Evolutionary conservation across 2,113 vertebrate species (phyloP).

Genomic region (Psittacula cyanocephala): DNA sequence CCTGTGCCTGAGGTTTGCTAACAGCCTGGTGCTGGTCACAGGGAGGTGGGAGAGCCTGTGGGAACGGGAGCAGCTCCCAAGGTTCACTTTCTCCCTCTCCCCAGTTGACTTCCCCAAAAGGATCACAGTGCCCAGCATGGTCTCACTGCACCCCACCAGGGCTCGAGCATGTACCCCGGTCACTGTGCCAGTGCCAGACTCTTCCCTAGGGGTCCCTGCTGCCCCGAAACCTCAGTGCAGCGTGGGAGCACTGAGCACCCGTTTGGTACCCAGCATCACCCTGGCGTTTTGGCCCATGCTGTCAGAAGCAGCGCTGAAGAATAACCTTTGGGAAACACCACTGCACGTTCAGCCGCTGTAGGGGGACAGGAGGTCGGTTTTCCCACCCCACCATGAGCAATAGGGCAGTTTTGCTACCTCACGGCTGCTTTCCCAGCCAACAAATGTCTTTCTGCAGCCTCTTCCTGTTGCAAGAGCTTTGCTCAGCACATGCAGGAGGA

Average conservation of each 20-base stretch:
- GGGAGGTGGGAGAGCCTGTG: rapidly evolving
- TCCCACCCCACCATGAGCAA: rapidly evolving
- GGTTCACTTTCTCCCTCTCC: neutral
- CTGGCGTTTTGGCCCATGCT: neutral
- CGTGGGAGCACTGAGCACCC: rapidly evolving
- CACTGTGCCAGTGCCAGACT: rapidly evolving
- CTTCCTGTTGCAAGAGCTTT: neutral
- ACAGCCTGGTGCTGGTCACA: rapidly evolving
- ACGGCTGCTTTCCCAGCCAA: rapidly evolving
- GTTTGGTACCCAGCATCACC: rapidly evolving
- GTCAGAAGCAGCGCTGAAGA: rapidly evolving
- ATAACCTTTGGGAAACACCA: rapidly evolving
- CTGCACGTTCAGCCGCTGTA: rapidly evolving
- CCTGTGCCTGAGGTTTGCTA: neutral
- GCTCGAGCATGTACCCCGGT: rapidly evolving
- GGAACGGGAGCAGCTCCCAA: rapidly evolving
- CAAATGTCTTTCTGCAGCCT: rapidly evolving
- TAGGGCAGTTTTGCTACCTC: rapidly evolving
- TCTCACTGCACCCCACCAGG: rapidly evolving
- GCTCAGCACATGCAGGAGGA: constrained; percentile 11
- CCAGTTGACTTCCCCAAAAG: neutral
- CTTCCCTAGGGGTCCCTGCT: neutral
- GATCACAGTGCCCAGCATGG: neutral
- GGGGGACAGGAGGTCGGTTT: rapidly evolving
- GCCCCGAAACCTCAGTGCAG: rapidly evolving